Conservation (phyloP, 2,888 invertebrate species). For the Tethea ocularis region DNA sequence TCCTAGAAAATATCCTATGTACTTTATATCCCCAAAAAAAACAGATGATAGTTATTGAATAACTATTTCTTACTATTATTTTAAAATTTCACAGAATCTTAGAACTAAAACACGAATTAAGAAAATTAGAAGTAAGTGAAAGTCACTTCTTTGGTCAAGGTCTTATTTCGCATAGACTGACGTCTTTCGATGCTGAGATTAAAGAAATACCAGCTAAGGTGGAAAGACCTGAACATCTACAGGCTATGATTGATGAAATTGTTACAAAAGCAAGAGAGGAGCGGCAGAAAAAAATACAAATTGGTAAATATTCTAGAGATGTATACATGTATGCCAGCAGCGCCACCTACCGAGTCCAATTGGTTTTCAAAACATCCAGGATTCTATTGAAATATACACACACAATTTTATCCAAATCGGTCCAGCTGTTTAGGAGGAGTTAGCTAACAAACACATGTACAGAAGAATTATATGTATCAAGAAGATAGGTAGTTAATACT, state of each 20-base stretch:
- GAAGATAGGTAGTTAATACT: background rate
- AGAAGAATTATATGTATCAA: too few species aligned
- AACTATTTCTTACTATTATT: too few species aligned
- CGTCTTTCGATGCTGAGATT: slow-evolving; percentile 50
- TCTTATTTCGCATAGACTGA: slow-evolving; percentile 45
- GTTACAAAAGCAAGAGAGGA: slow-evolving; percentile 39
- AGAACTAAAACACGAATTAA: slow-evolving; percentile 57
- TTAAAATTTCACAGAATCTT: slow-evolving; percentile 49
- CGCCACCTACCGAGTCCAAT: too few species aligned
- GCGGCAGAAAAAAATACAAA: slow-evolving; percentile 20
- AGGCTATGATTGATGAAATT: slow-evolving; percentile 38
- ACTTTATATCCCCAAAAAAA: too few species aligned
- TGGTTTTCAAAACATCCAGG: too few species aligned
- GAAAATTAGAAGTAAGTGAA: slow-evolving; percentile 52
- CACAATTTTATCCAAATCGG: too few species aligned
- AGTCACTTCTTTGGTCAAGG: slow-evolving; percentile 52
- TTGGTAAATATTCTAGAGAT: slow-evolving; percentile 15
- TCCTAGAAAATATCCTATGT: too few species aligned
- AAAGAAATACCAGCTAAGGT: slow-evolving; percentile 35
- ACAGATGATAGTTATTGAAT: too few species aligned
- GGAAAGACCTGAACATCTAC: slow-evolving; percentile 39
- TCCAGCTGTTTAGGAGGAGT: too few species aligned
- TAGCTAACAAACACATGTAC: too few species aligned
- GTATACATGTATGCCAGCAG: too few species aligned
- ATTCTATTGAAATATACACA: too few species aligned